Conservation (phyloP, 2,888 invertebrate genomes). For the Cheilosia grossa region DNA sequence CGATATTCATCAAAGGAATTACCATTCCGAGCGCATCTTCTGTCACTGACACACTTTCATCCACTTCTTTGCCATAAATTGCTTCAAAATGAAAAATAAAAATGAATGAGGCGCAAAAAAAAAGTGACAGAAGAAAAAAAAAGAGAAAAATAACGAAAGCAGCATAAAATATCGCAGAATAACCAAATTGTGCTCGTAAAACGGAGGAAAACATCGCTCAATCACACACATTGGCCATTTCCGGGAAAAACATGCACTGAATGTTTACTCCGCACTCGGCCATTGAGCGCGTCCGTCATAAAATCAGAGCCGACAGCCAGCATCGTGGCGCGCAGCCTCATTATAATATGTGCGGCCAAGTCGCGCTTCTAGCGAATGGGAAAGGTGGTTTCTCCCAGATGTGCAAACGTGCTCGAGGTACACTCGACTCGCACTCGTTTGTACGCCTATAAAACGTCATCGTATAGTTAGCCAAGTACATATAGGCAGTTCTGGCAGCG, state of each 20-base stretch:
- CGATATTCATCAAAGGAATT: constrained; percentile 58
- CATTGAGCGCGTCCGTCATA: constrained; percentile 35
- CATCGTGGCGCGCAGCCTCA: constrained; percentile 58
- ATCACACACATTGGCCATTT: constrained; percentile 60
- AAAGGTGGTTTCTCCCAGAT: constrained; percentile 45
- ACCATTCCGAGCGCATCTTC: constrained; percentile 69
- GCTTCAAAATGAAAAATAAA: constrained; percentile 16
- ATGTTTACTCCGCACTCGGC: constrained; percentile 45
- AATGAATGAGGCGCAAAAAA: constrained; percentile 11
- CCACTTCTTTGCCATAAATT: constrained; percentile 42
- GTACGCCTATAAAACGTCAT: constrained; percentile 41
- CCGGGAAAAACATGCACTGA: constrained; percentile 68
- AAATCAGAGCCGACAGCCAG: constrained; percentile 50
- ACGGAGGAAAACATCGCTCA: constrained; percentile 50
- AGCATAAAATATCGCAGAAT: constrained; percentile 59
- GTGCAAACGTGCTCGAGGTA: not conserved
- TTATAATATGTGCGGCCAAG: constrained; percentile 47
- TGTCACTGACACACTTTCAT: constrained; percentile 70
- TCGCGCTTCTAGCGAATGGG: constrained; percentile 13
- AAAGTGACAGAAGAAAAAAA: constrained; percentile 15
- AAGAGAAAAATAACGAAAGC: constrained; percentile 48
- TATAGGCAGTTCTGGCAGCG: constrained; percentile 10
- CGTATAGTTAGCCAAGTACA: not conserved
- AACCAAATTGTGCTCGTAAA: constrained; percentile 64
- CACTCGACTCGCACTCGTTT: not conserved